Conservation (phyloP, 2,113 vertebrate species). For the Plecturocebus donacophilus region DNA sequence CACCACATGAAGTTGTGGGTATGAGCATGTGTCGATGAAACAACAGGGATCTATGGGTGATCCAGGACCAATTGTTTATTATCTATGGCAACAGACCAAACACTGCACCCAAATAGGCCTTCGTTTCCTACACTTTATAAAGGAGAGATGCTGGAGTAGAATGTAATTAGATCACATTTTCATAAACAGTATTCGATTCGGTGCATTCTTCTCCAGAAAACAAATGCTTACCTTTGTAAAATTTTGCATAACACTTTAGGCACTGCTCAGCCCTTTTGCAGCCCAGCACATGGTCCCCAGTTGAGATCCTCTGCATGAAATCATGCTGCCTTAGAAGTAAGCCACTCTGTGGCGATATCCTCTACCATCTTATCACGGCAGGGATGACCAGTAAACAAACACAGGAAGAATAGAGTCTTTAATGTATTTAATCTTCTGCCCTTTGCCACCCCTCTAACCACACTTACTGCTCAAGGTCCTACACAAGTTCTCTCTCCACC, state of each 20-base stretch:
- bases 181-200: not conserved
- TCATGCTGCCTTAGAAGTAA: not conserved
- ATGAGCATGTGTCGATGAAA: not conserved
- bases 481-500: not conserved
- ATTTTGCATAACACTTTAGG: not conserved
- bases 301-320: not conserved
- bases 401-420: not conserved
- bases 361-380: not conserved
- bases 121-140: not conserved
- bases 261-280: not conserved
- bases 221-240: not conserved
- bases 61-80: not conserved
- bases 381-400: not conserved
- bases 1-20: not conserved
- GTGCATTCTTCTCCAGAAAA: not conserved
- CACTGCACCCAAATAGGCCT: not conserved
- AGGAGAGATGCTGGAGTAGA: not conserved
- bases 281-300: fast-evolving
- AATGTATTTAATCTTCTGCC: not conserved
- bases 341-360: not conserved
- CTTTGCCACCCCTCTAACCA: not conserved
- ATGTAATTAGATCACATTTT: not conserved
- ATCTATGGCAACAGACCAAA: not conserved
- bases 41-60: not conserved
- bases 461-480: not conserved